Conservation (phyloP, 1,140 invertebrate species). For the Oreohelix idahoensis region DNA sequence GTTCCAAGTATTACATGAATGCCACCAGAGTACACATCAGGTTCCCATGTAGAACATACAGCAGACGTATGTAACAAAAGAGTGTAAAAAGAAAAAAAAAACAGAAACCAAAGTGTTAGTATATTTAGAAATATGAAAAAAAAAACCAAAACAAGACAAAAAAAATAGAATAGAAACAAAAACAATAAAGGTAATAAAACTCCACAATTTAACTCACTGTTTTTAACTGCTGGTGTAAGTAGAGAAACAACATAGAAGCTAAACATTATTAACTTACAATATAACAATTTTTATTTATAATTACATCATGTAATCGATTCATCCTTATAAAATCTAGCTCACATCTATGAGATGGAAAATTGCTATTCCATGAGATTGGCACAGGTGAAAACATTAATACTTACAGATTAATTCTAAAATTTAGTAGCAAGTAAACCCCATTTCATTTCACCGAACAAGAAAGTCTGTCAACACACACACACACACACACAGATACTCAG, state of each 20-base stretch:
- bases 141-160: neutral
- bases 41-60: neutral
- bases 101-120: neutral
- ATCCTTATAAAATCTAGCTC: too few relatives aligned
- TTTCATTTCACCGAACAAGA: too few relatives aligned
- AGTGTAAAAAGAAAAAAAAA: neutral
- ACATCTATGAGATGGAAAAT: too few relatives aligned
- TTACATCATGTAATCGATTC: too few relatives aligned
- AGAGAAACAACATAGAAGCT: slow-evolving; percentile 11
- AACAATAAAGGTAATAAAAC: slow-evolving; percentile 14
- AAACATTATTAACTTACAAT: neutral
- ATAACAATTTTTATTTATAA: too few relatives aligned
- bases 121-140: neutral
- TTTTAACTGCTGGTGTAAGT: neutral
- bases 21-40: neutral
- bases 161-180: neutral
- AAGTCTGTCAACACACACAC: too few relatives aligned
- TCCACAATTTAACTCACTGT: slow-evolving; percentile 19
- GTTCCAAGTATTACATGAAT: neutral
- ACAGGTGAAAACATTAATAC: too few relatives aligned
- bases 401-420: too few relatives aligned
- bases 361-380: too few relatives aligned
- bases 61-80: neutral
- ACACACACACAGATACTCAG: too few relatives aligned
- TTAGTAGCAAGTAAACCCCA: too few relatives aligned